phyloP scores from a whole-genome alignment of 1,140 invertebrate genomes.

The Danaus plexippus region DNA sequence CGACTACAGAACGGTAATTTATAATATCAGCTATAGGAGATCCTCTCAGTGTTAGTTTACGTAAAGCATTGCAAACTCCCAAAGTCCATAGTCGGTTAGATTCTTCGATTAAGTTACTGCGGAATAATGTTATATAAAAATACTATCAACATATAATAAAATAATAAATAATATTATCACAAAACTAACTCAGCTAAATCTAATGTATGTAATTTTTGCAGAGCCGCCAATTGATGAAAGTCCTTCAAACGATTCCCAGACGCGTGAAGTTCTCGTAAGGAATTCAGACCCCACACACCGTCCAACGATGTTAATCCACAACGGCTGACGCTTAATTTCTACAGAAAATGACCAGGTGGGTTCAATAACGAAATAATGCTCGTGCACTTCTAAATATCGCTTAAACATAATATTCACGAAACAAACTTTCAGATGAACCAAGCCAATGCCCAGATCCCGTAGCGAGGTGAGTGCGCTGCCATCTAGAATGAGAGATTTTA shows the following conservation, averaged over 20 bases:
- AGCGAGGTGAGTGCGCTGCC: slow-evolving; percentile 77
- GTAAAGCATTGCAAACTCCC: slow-evolving; percentile 47
- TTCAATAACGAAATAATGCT: too few relatives aligned
- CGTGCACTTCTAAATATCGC: background rate
- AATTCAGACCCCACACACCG: slow-evolving; percentile 75
- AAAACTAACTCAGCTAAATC: slow-evolving; percentile 67
- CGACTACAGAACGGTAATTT: slow-evolving; percentile 38
- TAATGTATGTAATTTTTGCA: slow-evolving; percentile 69
- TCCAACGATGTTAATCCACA: slow-evolving; percentile 77
- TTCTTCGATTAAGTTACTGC: slow-evolving; percentile 53
- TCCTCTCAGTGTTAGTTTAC: slow-evolving; percentile 40
- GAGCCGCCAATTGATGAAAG: slow-evolving; percentile 71
- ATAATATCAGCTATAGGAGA: slow-evolving; percentile 34
- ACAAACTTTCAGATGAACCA: slow-evolving; percentile 70
- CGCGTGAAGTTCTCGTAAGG: slow-evolving; percentile 74
- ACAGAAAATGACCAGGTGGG: slow-evolving; percentile 26
- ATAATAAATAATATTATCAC: background rate
- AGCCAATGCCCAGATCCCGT: slow-evolving; percentile 77
- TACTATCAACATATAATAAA: slow-evolving; percentile 2
- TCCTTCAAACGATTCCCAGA: slow-evolving; percentile 75
- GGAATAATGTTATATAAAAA: slow-evolving; percentile 8
- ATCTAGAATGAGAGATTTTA: slow-evolving; percentile 74
- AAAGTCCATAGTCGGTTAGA: slow-evolving; percentile 53
- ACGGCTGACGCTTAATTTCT: slow-evolving; percentile 75
- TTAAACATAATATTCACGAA: background rate